Evolutionary conservation across 37 sponge, comb jelly and placozoan species (phyloP).

Genomic region (Aplysina aerophoba): DNA sequence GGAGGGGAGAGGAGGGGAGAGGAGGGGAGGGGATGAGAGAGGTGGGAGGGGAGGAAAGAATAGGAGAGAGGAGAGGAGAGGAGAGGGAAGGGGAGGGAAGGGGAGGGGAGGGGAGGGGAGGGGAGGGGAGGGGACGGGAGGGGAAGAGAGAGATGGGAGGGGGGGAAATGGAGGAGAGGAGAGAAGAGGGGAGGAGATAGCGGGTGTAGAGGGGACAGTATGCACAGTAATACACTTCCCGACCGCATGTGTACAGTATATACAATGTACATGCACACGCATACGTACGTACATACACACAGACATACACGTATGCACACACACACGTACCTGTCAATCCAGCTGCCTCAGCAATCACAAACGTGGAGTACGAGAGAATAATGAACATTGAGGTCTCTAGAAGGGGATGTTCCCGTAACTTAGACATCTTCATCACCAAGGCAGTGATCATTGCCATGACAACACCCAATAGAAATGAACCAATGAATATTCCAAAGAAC

Average conservation of each 20-base stretch:
- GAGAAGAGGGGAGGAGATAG: too few relatives aligned
- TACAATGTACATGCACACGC: constrained; percentile 2
- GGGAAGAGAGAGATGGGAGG: too few relatives aligned
- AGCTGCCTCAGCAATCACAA: constrained; percentile 85
- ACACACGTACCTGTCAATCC: constrained; percentile 77
- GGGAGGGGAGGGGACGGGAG: too few relatives aligned
- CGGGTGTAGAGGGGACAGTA: not conserved
- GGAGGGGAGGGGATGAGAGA: too few relatives aligned
- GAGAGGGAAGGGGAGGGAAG: too few relatives aligned
- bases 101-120: too few relatives aligned
- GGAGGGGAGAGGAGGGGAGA: too few relatives aligned
- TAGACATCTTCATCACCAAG: constrained; percentile 87
- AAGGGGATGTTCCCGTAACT: constrained; percentile 82
- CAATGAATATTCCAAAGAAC: constrained; percentile 92
- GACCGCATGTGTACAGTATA: not conserved
- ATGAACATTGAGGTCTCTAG: constrained; percentile 92
- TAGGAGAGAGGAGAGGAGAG: too few relatives aligned
- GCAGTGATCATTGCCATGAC: constrained; percentile 81
- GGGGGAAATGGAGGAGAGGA: too few relatives aligned
- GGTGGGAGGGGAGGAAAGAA: too few relatives aligned
- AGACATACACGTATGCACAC: constrained; percentile 39
- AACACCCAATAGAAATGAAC: constrained; percentile 89
- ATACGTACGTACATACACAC: constrained; percentile 40
- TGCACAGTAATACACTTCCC: not conserved
- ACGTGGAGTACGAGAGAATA: constrained; percentile 88